Base-by-base conservation (phyloP, 2,888 invertebrate species). In the Hedychridium roseum region DNA sequence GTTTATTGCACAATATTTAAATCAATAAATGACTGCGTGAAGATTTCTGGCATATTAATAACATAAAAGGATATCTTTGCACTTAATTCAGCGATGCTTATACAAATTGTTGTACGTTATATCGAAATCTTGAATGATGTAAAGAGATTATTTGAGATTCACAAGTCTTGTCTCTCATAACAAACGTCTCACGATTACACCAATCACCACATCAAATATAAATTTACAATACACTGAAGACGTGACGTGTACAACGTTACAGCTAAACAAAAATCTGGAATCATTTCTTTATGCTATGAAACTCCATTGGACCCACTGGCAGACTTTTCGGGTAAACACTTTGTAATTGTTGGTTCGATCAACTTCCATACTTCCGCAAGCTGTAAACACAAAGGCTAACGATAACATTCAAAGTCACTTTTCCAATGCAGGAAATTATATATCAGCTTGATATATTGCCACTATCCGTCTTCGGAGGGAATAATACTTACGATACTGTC, bases 341-440 rank as follows among this genome's bases (percentile, higher is more conserved):
- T 81, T 54, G 78, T 78, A 28, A 83, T 80, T 21, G 81, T 81
- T 3, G 82, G 82, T 52, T 82, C 81, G 38, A 84, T 82, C 42
- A 81, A 69, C 54, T 80, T 81, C 84, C 84, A 84, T 3, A 84
- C 81, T 55, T 83, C 82, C 9, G 82, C 80, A 50, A 84, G 70
- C 84, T 84, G 68, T 53, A 80, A n/a, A n/a, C n/a, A n/a, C n/a
- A n/a, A n/a, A n/a, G n/a, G n/a, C n/a, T n/a, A n/a, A n/a, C n/a
- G n/a, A n/a, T n/a, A n/a, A n/a, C n/a, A n/a, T n/a, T n/a, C n/a
- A n/a, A n/a, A n/a, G n/a, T n/a, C n/a, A n/a, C n/a, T n/a, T n/a
- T n/a, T n/a, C n/a, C n/a, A n/a, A n/a, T n/a, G n/a, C n/a, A n/a
- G n/a, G n/a, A n/a, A n/a, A n/a, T n/a, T n/a, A n/a, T n/a, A n/a